phyloP scores from a whole-genome alignment of 2,797 vertebrate genomes.

The Anguilla megastoma region DNA sequence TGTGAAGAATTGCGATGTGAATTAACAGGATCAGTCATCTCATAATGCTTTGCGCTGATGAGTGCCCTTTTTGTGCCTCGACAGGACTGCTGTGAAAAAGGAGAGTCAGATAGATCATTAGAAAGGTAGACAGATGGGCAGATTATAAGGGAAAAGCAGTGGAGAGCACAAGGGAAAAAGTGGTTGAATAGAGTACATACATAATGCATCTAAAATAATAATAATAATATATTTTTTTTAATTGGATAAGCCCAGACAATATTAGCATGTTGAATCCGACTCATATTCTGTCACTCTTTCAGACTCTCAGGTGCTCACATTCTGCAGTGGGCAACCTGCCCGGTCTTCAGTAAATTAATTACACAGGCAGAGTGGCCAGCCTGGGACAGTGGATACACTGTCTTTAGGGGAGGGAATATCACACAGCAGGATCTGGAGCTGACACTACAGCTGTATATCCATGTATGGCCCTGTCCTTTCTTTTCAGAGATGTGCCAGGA shows the following conservation, averaged over 20 bases:
- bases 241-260: slow-evolving; percentile 21
- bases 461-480: slow-evolving; percentile 2
- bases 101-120: slow-evolving; percentile 22
- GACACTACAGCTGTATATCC: slow-evolving; percentile 25
- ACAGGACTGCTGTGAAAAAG: slow-evolving; percentile 19
- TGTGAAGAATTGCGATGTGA: slow-evolving; percentile 57
- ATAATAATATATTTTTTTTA: background rate
- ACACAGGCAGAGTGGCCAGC: slow-evolving; percentile 15
- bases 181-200: slow-evolving; percentile 2
- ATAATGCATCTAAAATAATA: slow-evolving; percentile 21
- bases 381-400: slow-evolving; percentile 6
- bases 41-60: slow-evolving; percentile 51
- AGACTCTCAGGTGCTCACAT: slow-evolving; percentile 30
- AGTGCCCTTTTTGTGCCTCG: slow-evolving; percentile 37
- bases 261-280: slow-evolving; percentile 20
- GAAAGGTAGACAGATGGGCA: slow-evolving; percentile 24
- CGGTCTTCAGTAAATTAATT: slow-evolving; percentile 29
- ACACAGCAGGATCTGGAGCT: slow-evolving; percentile 18
- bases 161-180: background rate
- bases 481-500: slow-evolving; percentile 12
- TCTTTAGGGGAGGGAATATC: slow-evolving; percentile 2
- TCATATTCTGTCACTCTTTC: slow-evolving; percentile 19
- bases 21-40: slow-evolving; percentile 62
- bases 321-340: slow-evolving; percentile 29
- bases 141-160: slow-evolving; percentile 12